A percentile compares a stretch with the other conserved stretches of the same genome.
These are phyloP conservation scores for Xerus inauris DNA, from an alignment of 2,113 vertebrate genomes.

Conservation along the genomic window DNA sequence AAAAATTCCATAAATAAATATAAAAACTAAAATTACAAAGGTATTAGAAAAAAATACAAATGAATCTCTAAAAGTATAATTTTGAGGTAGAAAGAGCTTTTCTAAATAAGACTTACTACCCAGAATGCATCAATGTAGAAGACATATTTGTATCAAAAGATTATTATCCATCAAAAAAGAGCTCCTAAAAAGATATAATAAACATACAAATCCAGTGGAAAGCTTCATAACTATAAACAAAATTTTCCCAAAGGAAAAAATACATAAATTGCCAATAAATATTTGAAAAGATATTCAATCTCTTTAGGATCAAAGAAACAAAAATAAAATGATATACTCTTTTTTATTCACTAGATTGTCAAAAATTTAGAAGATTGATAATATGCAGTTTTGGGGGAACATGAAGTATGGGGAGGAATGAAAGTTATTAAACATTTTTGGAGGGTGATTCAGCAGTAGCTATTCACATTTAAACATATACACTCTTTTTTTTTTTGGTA, in stretches of 20 bases:
- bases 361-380: background rate
- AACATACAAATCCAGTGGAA: background rate
- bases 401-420: background rate
- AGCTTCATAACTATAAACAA: background rate
- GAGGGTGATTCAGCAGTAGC: background rate
- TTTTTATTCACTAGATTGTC: background rate
- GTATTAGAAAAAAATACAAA: background rate
- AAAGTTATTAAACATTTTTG: background rate
- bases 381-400: background rate
- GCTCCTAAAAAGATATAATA: background rate
- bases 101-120: conserved; percentile 18
- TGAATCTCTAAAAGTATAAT: conserved; percentile 13
- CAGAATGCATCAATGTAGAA: background rate
- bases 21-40: conserved; percentile 20
- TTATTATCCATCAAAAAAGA: conserved; percentile 38
- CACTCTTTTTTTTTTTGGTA: too few species aligned
- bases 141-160: conserved; percentile 41
- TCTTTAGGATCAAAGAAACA: background rate
- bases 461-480: background rate
- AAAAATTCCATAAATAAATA: conserved; percentile 15
- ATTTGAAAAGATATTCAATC: conserved; percentile 1
- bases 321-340: background rate
- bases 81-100: background rate
- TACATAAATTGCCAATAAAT: conserved; percentile 11
- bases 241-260: background rate